These are phyloP conservation scores for Drosophila pruinosa DNA, from an alignment of 1,140 invertebrate genomes.

Conservation along the genomic window DNA sequence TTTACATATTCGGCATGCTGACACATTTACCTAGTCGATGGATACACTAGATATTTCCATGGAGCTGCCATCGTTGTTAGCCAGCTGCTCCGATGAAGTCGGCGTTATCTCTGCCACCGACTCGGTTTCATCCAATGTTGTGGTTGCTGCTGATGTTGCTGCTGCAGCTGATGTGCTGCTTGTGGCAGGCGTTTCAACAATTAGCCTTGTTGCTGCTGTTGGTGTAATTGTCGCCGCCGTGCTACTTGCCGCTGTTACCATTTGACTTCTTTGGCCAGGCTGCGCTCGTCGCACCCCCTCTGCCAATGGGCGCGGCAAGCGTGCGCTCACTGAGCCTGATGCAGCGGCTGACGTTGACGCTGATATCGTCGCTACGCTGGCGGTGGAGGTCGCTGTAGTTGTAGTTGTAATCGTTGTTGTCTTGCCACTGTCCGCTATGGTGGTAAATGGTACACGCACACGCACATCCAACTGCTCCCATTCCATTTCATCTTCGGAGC, in stretches of 20 bases:
- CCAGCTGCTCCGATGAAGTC: constrained; percentile 36
- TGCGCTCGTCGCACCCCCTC: too few species aligned
- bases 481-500: constrained; percentile 78
- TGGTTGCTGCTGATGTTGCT: background rate
- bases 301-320: too few species aligned
- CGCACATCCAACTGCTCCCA: constrained; percentile 68
- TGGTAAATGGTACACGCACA: constrained; percentile 30
- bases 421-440: constrained; percentile 8
- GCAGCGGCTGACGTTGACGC: constrained; percentile 1
- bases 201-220: background rate
- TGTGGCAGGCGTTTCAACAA: constrained; percentile 22
- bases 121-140: background rate
- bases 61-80: constrained; percentile 59
- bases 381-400: background rate
- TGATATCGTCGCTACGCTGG: background rate
- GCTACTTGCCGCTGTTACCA: constrained; percentile 5
- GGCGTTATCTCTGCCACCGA: constrained; percentile 3
- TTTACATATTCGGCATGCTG: background rate
- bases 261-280: constrained; percentile 12
- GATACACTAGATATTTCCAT: constrained; percentile 78
- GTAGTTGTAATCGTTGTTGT: constrained; percentile 15
- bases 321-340: constrained; percentile 1
- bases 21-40: constrained; percentile 50
- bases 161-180: constrained; percentile 3
- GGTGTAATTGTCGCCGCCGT: background rate